Conservation (phyloP, 2,888 invertebrate genomes). For the Ectemnius lituratus region DNA sequence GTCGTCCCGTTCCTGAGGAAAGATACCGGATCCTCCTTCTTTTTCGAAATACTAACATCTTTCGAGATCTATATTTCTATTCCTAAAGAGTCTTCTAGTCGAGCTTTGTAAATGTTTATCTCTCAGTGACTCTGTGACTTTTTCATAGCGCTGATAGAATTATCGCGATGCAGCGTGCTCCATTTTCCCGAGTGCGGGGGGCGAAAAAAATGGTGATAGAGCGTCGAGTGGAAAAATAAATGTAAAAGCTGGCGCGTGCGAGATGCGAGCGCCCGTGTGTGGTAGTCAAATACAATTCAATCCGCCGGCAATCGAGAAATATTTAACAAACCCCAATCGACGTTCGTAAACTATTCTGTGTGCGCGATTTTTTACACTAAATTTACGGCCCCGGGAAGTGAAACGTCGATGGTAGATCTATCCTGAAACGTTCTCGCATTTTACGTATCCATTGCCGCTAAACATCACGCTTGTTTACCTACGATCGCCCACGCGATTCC, state of each 20-base stretch:
- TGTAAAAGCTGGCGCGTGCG: slow-evolving; percentile 14
- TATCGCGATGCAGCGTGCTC: no score
- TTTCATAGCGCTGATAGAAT: no score
- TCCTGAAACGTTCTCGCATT: slow-evolving; percentile 44
- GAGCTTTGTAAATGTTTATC: no score
- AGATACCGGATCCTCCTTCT: neutral
- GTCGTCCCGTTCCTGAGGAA: neutral
- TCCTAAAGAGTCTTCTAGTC: no score
- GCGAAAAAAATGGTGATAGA: neutral
- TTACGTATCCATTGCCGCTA: slow-evolving; percentile 14
- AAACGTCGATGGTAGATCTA: slow-evolving; percentile 54
- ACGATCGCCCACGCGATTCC: neutral
- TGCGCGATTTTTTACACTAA: slow-evolving; percentile 45
- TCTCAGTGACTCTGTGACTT: no score
- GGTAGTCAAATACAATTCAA: slow-evolving; percentile 40
- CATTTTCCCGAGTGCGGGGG: no score
- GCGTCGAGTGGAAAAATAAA: slow-evolving; percentile 36
- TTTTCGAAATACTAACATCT: no score
- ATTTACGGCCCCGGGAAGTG: slow-evolving; percentile 46
- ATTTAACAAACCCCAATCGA: slow-evolving; percentile 51
- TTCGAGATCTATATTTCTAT: no score
- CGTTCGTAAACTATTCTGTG: slow-evolving; percentile 50
- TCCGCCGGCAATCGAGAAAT: slow-evolving; percentile 43
- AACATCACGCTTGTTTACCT: slow-evolving; percentile 1
- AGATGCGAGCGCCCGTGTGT: neutral